phyloP scores from a whole-genome alignment of 2,888 invertebrate species.

The Ommatoiulus sabulosus region DNA sequence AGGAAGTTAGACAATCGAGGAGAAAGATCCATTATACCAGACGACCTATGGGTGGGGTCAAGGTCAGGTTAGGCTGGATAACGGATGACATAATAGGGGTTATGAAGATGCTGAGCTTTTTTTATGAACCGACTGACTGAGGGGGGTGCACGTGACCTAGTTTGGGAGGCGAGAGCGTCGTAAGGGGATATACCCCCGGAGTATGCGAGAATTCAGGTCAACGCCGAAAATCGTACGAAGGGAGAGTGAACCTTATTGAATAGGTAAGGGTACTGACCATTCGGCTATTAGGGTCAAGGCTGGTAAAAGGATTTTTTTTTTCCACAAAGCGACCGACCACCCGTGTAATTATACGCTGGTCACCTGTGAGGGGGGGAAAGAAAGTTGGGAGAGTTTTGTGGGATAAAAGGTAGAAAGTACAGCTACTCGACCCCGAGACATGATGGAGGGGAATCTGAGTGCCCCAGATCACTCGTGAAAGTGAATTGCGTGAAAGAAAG shows the following conservation, averaged over 20 bases:
- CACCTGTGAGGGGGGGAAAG: background rate
- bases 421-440: constrained; percentile 27
- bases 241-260: constrained; percentile 14
- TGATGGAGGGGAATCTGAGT: background rate
- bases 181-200: background rate
- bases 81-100: constrained; percentile 36
- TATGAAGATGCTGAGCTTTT: constrained; percentile 15
- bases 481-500: constrained; percentile 2
- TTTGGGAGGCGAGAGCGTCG: background rate
- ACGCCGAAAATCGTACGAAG: background rate
- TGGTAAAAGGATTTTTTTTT: constrained; percentile 26
- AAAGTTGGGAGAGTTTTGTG: background rate
- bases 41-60: constrained; percentile 32
- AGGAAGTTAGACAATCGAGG: constrained; percentile 26
- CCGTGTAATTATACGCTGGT: background rate
- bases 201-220: background rate
- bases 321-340: background rate
- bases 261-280: background rate
- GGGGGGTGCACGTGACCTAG: constrained; percentile 8
- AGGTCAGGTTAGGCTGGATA: background rate
- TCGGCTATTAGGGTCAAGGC: constrained; percentile 8
- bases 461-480: constrained; percentile 10
- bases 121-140: background rate
- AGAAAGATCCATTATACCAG: constrained; percentile 28
- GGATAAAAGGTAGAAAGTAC: constrained; percentile 7